phyloP scores from a whole-genome alignment of 2,888 invertebrate species.

The Lumbricus terrestris region DNA sequence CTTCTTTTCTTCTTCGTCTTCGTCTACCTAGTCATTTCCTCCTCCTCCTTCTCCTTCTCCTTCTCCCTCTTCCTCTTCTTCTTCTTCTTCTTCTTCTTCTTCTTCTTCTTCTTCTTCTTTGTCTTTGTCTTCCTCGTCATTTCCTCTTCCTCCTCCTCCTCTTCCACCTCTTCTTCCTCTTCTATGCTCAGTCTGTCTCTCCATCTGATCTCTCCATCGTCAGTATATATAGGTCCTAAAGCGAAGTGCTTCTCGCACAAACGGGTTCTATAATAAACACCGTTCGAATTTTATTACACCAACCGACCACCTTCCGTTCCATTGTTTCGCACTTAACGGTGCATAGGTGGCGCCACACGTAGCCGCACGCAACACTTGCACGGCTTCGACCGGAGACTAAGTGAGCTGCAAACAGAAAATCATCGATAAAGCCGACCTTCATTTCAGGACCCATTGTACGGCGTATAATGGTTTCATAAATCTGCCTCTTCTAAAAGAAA shows the following conservation, averaged over 20 bases:
- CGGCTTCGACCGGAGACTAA: background rate
- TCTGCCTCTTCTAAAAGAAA: background rate
- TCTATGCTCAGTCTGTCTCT: background rate
- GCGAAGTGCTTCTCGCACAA: no score
- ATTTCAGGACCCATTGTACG: background rate
- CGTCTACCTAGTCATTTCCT: slow-evolving; percentile 38
- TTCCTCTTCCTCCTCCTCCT: no score
- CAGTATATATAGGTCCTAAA: background rate
- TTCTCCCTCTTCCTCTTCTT: background rate
- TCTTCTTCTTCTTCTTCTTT: background rate
- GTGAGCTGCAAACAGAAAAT: background rate
- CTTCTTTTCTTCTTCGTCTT: background rate
- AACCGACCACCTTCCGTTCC: no score
- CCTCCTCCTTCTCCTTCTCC: background rate
- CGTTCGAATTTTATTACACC: no score
- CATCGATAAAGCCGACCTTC: background rate
- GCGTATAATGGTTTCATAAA: background rate
- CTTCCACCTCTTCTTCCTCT: background rate
- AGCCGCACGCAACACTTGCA: background rate
- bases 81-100: background rate
- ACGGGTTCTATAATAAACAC: no score
- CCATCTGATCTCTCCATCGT: background rate
- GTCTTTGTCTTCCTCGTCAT: background rate
- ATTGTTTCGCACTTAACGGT: no score
- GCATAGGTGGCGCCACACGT: background rate